phyloP scores from a whole-genome alignment of 2,888 invertebrate genomes.

The Tipula lateralis region DNA sequence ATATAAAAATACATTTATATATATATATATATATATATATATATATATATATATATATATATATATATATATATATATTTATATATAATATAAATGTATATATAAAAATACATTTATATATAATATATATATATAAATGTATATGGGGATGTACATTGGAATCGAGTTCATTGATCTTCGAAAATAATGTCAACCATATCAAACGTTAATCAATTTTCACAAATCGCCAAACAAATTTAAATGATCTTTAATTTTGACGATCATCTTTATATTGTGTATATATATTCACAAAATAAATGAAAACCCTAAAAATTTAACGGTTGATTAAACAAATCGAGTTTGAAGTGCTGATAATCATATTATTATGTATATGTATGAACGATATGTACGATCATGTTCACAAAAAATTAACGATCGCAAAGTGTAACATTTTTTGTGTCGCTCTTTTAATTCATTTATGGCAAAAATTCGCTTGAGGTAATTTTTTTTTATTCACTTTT shows the following conservation, averaged over 20 bases:
- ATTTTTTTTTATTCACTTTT: not conserved
- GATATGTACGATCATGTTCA: not conserved
- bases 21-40: too few species aligned
- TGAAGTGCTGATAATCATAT: not conserved
- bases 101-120: too few species aligned
- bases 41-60: too few species aligned
- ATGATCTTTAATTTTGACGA: not conserved
- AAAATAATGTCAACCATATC: constrained; percentile 7
- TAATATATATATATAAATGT: too few species aligned
- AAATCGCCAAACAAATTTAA: constrained; percentile 11
- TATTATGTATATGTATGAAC: too few species aligned
- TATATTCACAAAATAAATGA: not conserved
- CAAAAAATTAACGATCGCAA: not conserved
- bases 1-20: not conserved
- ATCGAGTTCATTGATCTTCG: not conserved
- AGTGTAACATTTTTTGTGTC: constrained; percentile 2
- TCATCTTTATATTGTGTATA: not conserved
- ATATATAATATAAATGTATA: too few species aligned
- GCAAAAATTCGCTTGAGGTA: not conserved
- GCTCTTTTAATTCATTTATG: constrained; percentile 9
- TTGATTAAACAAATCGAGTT: not conserved
- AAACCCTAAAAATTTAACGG: not conserved
- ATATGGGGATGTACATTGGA: not conserved
- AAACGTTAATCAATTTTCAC: not conserved
- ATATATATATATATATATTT: too few species aligned